Percentiles rank a stretch among this genome's conserved stretches.
These are phyloP conservation scores for Actenoides hombroni DNA, from an alignment of 2,113 vertebrate species.

Conservation along the genomic window DNA sequence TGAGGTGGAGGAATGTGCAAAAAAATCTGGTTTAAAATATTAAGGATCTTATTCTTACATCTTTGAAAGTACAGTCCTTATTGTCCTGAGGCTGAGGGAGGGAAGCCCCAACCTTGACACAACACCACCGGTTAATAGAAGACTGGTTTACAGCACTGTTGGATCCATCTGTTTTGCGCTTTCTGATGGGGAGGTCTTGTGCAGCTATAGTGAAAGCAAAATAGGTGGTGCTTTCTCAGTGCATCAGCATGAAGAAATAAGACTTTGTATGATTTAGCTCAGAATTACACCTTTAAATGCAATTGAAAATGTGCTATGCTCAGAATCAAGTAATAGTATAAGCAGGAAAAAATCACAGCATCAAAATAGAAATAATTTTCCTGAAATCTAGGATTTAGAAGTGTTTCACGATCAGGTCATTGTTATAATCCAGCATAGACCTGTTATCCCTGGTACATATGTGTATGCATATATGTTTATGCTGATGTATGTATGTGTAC, in stretches of 20 bases:
- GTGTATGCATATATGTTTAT: not conserved
- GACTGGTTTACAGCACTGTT: rapidly evolving
- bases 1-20: not conserved
- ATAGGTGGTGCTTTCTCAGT: not conserved
- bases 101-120: not conserved
- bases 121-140: not conserved
- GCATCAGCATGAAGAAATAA: not conserved
- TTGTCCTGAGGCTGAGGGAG: not conserved
- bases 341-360: not conserved
- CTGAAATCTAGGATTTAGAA: not conserved
- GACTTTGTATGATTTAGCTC: not conserved
- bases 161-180: not conserved
- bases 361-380: not conserved
- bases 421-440: not conserved
- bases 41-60: not conserved
- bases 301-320: not conserved
- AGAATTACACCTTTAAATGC: not conserved
- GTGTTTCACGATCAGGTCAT: not conserved
- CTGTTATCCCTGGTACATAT: not conserved
- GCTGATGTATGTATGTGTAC: not conserved
- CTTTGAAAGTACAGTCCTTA: not conserved
- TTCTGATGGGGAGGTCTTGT: not conserved
- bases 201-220: not conserved
- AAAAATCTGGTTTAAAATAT: not conserved
- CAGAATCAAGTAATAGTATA: not conserved